phyloP scores from a whole-genome alignment of 2,113 vertebrate genomes.

The Rhynchopsitta pachyrhyncha region DNA sequence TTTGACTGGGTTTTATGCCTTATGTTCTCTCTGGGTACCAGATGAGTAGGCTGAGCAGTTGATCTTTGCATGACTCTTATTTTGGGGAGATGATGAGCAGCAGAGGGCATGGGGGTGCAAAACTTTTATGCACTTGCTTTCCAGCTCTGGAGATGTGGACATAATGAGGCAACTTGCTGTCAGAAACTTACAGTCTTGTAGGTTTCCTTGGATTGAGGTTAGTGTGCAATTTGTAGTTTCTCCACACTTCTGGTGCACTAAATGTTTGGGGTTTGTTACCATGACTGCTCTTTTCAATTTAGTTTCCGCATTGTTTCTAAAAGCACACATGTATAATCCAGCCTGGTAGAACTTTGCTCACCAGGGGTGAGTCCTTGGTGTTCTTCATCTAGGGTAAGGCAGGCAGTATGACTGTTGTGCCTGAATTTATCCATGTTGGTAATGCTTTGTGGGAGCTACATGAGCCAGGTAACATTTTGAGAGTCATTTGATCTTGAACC shows the following conservation, averaged over 20 bases:
- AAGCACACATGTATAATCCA: neutral
- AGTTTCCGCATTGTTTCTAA: neutral
- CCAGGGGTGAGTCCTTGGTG: neutral
- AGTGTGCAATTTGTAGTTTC: slow-evolving; percentile 50
- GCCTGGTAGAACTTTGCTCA: neutral
- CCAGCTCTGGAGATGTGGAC: slow-evolving; percentile 57
- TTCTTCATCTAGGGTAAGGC: neutral
- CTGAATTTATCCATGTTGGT: neutral
- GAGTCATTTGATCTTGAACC: neutral
- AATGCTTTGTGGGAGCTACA: neutral
- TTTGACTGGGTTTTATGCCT: neutral
- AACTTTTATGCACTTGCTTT: slow-evolving; percentile 63
- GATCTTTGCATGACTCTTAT: slow-evolving; percentile 30
- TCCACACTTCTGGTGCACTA: slow-evolving; percentile 38
- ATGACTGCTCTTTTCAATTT: slow-evolving; percentile 15
- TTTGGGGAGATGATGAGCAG: slow-evolving; percentile 42
- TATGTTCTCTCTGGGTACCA: neutral
- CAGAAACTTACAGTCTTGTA: slow-evolving; percentile 54
- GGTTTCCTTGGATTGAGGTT: slow-evolving; percentile 62
- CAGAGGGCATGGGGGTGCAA: slow-evolving; percentile 41
- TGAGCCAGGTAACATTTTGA: neutral
- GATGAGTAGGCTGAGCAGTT: slow-evolving; percentile 4
- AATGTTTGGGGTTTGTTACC: slow-evolving; percentile 10
- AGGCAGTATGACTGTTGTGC: slow-evolving; percentile 3
- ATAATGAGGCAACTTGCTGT: slow-evolving; percentile 58